Percentiles rank a stretch among this genome's conserved stretches.
phyloP scores from a whole-genome alignment of 2,797 vertebrate species.

The Setipinna tenuifilis region DNA sequence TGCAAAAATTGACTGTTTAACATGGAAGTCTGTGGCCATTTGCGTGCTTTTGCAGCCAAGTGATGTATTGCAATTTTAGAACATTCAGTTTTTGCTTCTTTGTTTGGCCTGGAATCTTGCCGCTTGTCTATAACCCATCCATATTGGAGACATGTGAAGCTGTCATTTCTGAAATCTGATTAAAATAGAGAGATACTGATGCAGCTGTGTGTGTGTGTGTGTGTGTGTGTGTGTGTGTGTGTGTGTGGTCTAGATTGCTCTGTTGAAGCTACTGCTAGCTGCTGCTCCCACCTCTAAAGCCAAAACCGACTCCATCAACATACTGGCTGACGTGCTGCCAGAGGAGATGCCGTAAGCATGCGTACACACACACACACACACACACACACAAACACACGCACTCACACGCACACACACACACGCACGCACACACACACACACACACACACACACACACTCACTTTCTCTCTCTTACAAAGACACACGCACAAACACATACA shows the following conservation, averaged over 20 bases:
- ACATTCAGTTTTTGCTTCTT: too few species aligned
- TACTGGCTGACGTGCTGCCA: slow-evolving; percentile 92
- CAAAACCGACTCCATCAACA: slow-evolving; percentile 98
- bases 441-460: slow-evolving; percentile 1
- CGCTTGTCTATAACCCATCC: too few species aligned
- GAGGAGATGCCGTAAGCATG: slow-evolving; percentile 98
- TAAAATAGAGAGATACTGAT: too few species aligned
- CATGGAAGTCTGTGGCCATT: too few species aligned
- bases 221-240: not conserved
- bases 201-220: not conserved
- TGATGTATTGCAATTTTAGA: too few species aligned
- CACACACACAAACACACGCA: not conserved
- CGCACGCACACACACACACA: not conserved
- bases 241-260: slow-evolving; percentile 79
- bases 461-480: too few species aligned
- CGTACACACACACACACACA: not conserved
- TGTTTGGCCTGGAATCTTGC: too few species aligned
- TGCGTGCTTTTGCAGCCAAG: too few species aligned
- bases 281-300: slow-evolving; percentile 97
- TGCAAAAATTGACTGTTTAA: too few species aligned
- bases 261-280: slow-evolving; percentile 93
- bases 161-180: too few species aligned
- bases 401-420: slow-evolving; percentile 7
- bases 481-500: not conserved
- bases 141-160: too few species aligned